Base-by-base conservation (phyloP, 2,888 invertebrate genomes). In the Rugalucina vietnamica region DNA sequence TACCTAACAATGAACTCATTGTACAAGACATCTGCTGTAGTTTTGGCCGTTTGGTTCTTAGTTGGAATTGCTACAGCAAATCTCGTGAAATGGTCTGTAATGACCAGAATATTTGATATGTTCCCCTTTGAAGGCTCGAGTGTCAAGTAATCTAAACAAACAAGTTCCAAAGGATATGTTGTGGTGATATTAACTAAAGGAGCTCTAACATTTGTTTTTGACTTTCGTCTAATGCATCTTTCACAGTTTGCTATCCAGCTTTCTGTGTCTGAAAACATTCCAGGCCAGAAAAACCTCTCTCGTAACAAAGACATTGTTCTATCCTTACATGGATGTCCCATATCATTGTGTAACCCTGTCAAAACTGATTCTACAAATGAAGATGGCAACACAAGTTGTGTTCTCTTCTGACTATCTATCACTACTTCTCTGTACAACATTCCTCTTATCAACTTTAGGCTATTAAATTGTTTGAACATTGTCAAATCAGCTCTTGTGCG, bases 201-300 rank as follows among this genome's bases (percentile, higher is more conserved):
- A 12, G 60, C 60, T 21, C 29, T 60, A 29, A 60, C 29, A 60
- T 60, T 60, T 10, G 60, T 60, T 10, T 10, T 27, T 60, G 60
- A 21, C 60, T 60, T 60, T 29, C 60, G 8, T 60, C n/a, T 60
- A 12, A 60, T 21, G n/a, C 60, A 60, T 29, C 60, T 60, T 10
- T 29, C 60, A 29, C 60, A 60, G n/a, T 60, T 60, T 29, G 24
- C 8, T 60, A 60, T 54, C 54, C 54, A 54, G n/a, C 37, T 24
- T 36, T 72, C 73, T 8, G 32, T 37, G 24, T 79, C 70, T 21
- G 70, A 24, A 37, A 32, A 34, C 77, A 77, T 77, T 2, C 77
- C 77, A 57, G 60, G 76, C 76, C 76, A 76, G 37, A 27, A 76
- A 37, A 76, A 76, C 24, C 76, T 34, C 21, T 76, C 76, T 3